Base-by-base conservation (phyloP, 2,888 invertebrate species). In the Mythimna albipuncta region DNA sequence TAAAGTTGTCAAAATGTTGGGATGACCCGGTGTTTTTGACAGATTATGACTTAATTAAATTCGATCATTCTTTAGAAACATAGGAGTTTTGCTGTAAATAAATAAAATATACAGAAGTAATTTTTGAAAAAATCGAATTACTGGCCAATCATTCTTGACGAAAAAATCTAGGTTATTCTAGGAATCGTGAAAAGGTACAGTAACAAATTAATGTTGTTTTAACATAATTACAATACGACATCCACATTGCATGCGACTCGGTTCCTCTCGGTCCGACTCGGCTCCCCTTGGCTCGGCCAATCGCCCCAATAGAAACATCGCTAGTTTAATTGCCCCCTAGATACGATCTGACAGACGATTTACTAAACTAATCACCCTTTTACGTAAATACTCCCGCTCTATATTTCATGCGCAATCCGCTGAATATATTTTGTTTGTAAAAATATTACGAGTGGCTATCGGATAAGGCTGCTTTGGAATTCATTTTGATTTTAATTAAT, bases 351-450 rank as follows among this genome's bases (percentile, higher is more conserved):
- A 72, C 81, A 67, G 83, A 61, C 79, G 58, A 81, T 81, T 79
- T 83, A 81, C 75, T 79, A 75, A 81, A 83, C 83, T 69, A 83
- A 81, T 83, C 71, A 81, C 83, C 70, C 62, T 79, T 74, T 82
- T 74, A 81, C 74, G 67, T 82, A 82, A 81, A 77, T 61, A 82
- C 74, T 54, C 41, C 55, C 65, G 72, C 69, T 57, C 66, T 44
- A 50, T 82, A 74, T 63, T 74, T 78, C 67, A 79, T 70, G 52
- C 74, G 57, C 64, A 68, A 62, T 68, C 68, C 55, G 38, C 35
- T 54, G 47, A 65, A 55, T 68, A 54, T 67, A 57, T 82, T 58
- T 63, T 82, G 72, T 79, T 78, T 59, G 73, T 67, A 64, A 64
- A 72, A 66, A 66, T 69, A 78, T 69, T 16, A 59, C 62, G 54